Evolutionary conservation across 2,797 vertebrate species (phyloP), one percentile per base, ranked within the genome.

Genomic region (Sternarchorhynchus goeldii): DNA sequence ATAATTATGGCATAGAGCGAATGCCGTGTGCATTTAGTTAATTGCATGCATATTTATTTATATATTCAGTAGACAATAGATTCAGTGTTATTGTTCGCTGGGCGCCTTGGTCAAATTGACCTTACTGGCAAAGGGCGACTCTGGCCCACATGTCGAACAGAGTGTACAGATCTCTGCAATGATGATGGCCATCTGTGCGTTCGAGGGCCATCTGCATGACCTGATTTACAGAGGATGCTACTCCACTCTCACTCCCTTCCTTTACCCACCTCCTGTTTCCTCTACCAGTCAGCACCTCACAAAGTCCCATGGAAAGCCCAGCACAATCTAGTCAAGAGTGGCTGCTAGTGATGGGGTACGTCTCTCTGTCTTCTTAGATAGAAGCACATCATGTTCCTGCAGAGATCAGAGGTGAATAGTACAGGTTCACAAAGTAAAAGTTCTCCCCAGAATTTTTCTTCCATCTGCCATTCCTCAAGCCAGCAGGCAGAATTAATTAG

Each of bases 201-300:
- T 65, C 72, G 62, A 53, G 53, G 29, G 60, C 69, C 76, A 83
- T 81, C 83, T 83, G 83, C 55, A 41, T 73, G 57, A 67, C 69
- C 72, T 58, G 25, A 78, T 53, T 75, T 50, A 66, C 45, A 67
- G 75, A 82, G 79, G 77, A 83, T 75, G 45, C 67, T 58, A 25
- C 79, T 70, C 80, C 80, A 73, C 25, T 73, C 66, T 66, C 81
- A 63, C 67, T 79, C 82, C 78, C 85, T 78, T 78, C 74, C 71
- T 69, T 75, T 63, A 77, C 76, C 74, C 59, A 60, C 57, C 68
- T 65, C 77, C 45, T 72, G 59, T 77, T 81, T 81, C 74, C 82
- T 81, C 68, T 63, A 69, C 20, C 59, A 77, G 59, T 66, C 74
- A 83, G 1, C 12, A 76, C 36, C 50, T 56, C 32, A 77, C 69